Evolutionary conservation across 2,113 vertebrate species (phyloP).

Genomic region (Glaucidium brasilianum): DNA sequence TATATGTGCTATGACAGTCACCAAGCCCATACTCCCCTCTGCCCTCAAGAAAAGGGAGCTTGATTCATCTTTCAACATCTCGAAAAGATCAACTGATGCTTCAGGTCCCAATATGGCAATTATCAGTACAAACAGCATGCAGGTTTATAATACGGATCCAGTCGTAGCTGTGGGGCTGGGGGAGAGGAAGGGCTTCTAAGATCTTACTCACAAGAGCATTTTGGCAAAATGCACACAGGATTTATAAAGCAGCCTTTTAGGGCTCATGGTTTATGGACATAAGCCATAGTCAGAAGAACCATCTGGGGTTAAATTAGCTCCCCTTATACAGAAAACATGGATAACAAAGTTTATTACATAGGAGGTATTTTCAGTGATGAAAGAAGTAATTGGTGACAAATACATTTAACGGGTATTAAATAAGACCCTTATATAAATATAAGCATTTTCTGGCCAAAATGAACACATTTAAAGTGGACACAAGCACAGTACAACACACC

Average conservation of each 20-base stretch:
- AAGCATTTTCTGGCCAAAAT: neutral
- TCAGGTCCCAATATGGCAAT: neutral
- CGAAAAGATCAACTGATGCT: neutral
- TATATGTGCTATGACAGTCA: neutral
- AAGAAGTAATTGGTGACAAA: neutral
- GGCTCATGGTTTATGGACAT: neutral
- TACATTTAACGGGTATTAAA: neutral
- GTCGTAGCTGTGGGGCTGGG: neutral
- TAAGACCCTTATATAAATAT: neutral
- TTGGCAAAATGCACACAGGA: neutral
- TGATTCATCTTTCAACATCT: slow-evolving; percentile 5
- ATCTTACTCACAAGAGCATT: neutral
- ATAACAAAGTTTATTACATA: neutral
- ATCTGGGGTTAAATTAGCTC: neutral
- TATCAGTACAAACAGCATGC: neutral
- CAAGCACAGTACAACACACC: neutral
- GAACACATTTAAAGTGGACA: neutral
- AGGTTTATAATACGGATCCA: neutral
- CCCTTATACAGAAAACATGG: neutral
- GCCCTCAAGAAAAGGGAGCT: neutral
- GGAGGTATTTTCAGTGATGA: neutral
- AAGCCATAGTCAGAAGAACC: neutral
- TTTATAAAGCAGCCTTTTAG: neutral
- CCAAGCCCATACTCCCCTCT: neutral
- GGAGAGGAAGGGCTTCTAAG: neutral